phyloP scores from a whole-genome alignment of 2,797 vertebrate genomes.

The Catamblyrhynchus diadema region DNA sequence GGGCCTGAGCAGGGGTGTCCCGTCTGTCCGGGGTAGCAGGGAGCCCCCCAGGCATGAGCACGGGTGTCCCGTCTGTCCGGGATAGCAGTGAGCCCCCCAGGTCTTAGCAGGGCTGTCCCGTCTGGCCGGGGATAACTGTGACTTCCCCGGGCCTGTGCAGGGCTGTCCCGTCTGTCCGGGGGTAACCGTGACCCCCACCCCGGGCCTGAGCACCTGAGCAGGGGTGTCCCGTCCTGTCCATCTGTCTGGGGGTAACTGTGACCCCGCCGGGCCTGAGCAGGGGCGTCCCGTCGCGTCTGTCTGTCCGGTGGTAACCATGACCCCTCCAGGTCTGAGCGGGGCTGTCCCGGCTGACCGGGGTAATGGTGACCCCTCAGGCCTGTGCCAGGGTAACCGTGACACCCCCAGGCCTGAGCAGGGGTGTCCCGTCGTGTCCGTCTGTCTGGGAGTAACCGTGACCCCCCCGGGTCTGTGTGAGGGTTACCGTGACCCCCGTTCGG shows the following conservation, averaged over 20 bases:
- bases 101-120: accelerated
- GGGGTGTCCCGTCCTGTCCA: too few species aligned
- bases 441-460: neutral
- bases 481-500: neutral
- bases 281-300: neutral
- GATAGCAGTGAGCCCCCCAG: neutral
- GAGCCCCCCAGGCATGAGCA: too few species aligned
- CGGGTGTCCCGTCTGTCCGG: too few species aligned
- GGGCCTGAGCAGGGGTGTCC: neutral
- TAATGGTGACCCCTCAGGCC: too few species aligned
- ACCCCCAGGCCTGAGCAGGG: neutral
- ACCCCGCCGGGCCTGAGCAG: accelerated
- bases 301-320: neutral
- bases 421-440: too few species aligned
- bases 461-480: too few species aligned
- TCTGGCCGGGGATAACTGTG: neutral
- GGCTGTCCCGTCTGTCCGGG: neutral
- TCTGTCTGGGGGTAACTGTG: neutral
- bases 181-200: neutral
- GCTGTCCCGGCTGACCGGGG: too few species aligned
- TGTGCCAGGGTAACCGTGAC: too few species aligned
- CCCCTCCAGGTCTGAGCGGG: too few species aligned
- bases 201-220: too few species aligned
- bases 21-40: neutral
- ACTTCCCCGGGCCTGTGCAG: accelerated